phyloP scores from a whole-genome alignment of 2,888 invertebrate species.

The Caenorhabditis wallacei region DNA sequence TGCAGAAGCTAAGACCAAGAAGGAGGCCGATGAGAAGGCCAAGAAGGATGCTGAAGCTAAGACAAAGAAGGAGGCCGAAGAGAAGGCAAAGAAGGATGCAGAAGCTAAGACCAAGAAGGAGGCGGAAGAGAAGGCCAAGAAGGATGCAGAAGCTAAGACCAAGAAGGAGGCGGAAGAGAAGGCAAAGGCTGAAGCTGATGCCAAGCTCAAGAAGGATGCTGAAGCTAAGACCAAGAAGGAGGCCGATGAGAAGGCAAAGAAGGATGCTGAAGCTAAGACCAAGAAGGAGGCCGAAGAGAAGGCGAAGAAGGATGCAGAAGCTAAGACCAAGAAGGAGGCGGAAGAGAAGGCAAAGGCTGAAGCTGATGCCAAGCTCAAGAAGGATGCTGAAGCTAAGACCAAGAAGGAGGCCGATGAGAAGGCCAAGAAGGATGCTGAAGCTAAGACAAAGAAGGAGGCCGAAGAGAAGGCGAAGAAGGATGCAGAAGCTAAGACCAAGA shows the following conservation, averaged over 20 bases:
- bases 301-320: conserved; percentile 18
- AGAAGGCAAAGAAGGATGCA: too few relatives aligned
- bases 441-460: conserved; percentile 25
- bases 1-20: conserved; percentile 28
- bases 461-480: conserved; percentile 30
- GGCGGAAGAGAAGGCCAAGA: too few relatives aligned
- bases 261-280: too few relatives aligned
- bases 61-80: conserved; percentile 31
- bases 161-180: too few relatives aligned
- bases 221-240: too few relatives aligned
- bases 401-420: conserved; percentile 34
- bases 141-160: too few relatives aligned
- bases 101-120: too few relatives aligned
- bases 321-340: conserved; percentile 25
- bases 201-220: too few relatives aligned
- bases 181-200: too few relatives aligned
- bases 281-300: too few relatives aligned
- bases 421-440: conserved; percentile 35
- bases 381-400: conserved; percentile 43
- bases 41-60: conserved; percentile 41
- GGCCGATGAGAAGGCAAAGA: too few relatives aligned
- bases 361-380: conserved; percentile 26
- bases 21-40: conserved; percentile 22
- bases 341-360: conserved; percentile 3
- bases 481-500: conserved; percentile 33